These are phyloP conservation scores for Tinamus guttatus DNA, from an alignment of 2,113 vertebrate genomes.

Conservation along the genomic window DNA sequence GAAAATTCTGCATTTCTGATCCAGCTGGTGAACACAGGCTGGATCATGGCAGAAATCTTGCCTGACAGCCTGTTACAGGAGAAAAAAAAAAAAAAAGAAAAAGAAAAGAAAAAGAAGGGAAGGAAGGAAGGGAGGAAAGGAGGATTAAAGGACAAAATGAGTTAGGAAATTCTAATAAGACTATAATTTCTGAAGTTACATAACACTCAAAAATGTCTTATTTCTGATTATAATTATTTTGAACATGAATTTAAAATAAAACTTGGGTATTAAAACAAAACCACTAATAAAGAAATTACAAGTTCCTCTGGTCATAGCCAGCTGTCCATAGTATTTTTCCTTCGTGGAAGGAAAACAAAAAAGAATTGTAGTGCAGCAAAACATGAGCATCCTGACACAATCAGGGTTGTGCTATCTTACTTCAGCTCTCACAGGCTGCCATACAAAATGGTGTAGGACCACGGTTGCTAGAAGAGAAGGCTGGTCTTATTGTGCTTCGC, in stretches of 20 bases:
- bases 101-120: too few relatives aligned
- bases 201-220: neutral
- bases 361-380: fast-evolving
- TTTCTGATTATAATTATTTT: neutral
- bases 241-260: too few relatives aligned
- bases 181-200: neutral
- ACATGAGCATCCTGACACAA: neutral
- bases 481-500: neutral
- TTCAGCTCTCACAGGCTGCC: neutral
- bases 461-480: neutral
- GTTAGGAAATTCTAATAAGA: neutral
- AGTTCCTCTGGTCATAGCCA: neutral
- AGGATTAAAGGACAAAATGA: neutral
- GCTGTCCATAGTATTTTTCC: neutral
- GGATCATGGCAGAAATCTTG: neutral
- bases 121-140: neutral
- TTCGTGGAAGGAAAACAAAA: neutral
- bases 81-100: too few relatives aligned
- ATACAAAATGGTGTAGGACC: neutral
- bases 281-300: neutral
- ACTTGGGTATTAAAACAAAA: neutral
- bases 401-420: neutral
- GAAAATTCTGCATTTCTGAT: neutral
- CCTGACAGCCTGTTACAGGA: neutral
- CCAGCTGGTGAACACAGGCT: neutral